Percentiles rank a stretch among this genome's conserved stretches.
These are phyloP conservation scores for Saxidomus purpurata DNA, from an alignment of 1,140 invertebrate species.

Conservation along the genomic window DNA sequence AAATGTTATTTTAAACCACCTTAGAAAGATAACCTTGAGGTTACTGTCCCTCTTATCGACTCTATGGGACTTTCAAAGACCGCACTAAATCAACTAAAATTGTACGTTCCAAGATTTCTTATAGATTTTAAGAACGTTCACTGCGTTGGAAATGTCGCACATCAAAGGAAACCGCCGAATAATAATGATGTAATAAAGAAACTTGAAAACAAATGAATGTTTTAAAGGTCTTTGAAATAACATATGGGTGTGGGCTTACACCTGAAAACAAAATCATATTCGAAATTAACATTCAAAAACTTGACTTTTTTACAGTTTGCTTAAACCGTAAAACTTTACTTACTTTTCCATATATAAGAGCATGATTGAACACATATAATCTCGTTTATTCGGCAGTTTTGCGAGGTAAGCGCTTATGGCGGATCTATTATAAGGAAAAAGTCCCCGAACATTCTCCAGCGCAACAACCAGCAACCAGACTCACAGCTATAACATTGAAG, in stretches of 20 bases:
- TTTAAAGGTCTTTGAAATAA: not conserved
- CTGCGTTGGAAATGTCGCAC: not conserved
- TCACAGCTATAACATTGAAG: too few species aligned
- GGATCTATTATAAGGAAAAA: too few species aligned
- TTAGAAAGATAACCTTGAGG: conserved; percentile 24
- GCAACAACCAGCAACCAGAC: too few species aligned
- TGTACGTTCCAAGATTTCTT: conserved; percentile 54
- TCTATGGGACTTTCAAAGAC: conserved; percentile 48
- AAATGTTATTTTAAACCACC: conserved; percentile 62
- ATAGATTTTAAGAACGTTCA: conserved; percentile 48
- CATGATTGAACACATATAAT: too few species aligned
- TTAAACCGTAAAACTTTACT: not conserved
- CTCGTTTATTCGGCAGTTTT: too few species aligned
- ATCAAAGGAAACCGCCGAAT: conserved; percentile 27
- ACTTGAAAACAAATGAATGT: conserved; percentile 26
- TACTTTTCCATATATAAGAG: too few species aligned
- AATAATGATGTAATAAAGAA: conserved; percentile 48
- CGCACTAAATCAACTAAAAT: conserved; percentile 47
- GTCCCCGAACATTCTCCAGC: too few species aligned
- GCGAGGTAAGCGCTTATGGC: too few species aligned
- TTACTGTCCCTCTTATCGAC: conserved; percentile 46
- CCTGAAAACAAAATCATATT: not conserved
- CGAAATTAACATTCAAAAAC: not conserved
- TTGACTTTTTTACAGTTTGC: not conserved
- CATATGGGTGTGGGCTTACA: not conserved